These are phyloP conservation scores for Oryzias curvinotus DNA, from an alignment of 2,113 vertebrate species.

Conservation along the genomic window DNA sequence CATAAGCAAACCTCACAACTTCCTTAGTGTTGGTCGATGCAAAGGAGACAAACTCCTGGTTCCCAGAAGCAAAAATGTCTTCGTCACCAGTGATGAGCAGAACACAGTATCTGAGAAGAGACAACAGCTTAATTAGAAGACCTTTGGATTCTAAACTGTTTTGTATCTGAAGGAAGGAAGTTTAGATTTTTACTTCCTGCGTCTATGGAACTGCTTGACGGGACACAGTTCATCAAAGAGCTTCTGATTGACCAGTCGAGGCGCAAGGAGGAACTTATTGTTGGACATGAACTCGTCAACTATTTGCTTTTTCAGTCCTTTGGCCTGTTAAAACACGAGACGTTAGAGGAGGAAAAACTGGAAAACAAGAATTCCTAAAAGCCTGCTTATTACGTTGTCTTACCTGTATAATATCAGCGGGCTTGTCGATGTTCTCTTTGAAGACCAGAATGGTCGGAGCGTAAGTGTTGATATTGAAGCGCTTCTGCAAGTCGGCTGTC, in stretches of 20 bases:
- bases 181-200: slow-evolving; percentile 84
- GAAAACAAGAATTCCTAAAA: not conserved
- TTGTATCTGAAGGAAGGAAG: not conserved
- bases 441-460: slow-evolving; percentile 90
- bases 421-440: slow-evolving; percentile 86
- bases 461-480: slow-evolving; percentile 89
- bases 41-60: slow-evolving; percentile 86
- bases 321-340: slow-evolving; percentile 75
- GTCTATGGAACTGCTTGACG: slow-evolving; percentile 90
- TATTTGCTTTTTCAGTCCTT: slow-evolving; percentile 91
- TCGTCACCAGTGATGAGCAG: slow-evolving; percentile 85
- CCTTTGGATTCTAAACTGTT: not conserved
- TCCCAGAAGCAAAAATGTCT: slow-evolving; percentile 73
- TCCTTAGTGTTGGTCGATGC: slow-evolving; percentile 87
- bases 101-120: slow-evolving; percentile 84
- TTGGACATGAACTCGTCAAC: slow-evolving; percentile 93
- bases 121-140: not conserved
- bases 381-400: not conserved
- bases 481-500: slow-evolving; percentile 81
- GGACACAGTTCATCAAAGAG: slow-evolving; percentile 95
- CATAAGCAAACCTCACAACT: slow-evolving; percentile 85
- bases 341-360: not conserved
- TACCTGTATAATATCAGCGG: slow-evolving; percentile 90
- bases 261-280: slow-evolving; percentile 90
- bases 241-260: slow-evolving; percentile 91